Evolutionary conservation across 2,888 invertebrate genomes (phyloP), one percentile per base, ranked within the genome.

Genomic region (Ormyrus nitidulus): DNA sequence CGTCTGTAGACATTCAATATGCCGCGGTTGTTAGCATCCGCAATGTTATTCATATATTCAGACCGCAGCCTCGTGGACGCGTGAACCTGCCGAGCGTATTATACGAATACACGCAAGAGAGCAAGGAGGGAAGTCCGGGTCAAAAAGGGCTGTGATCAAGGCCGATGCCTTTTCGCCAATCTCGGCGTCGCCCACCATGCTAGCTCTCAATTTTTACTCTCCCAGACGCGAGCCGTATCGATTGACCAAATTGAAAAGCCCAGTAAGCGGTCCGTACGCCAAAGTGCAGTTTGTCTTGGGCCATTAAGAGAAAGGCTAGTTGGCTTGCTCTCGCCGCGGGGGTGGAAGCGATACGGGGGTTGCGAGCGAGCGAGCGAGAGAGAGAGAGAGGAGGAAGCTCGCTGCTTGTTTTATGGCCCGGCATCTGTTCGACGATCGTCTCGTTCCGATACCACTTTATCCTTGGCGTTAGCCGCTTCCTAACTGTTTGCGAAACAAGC

Each of bases 371-470:
- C 3, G 34, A 34, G 34, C 9, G 48, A n/a, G 48, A 13, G 48
- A 11, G n/a, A 34, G 64, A 84, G 82, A 83, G 86, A 85, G 88
- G 85, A 86, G 88, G 87, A 88, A 89, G 89, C 68, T 61, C 44
- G 62, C 70, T 86, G 88, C 87, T 89, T 90, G 90, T 90, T 90
- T 90, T 90, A 90, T 90, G 88, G 88, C 87, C 86, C 88, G 87
- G 90, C 90, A 89, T 90, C 90, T 90, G 90, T 90, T 90, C 90
- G 90, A 89, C 90, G 90, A 90, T 90, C 90, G 90, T 89, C 90
- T 90, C 90, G 90, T 90, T 90, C 90, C 90, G 90, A 90, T 90
- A 90, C 90, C 89, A 90, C 90, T 90, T 90, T 90, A 90, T 90
- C 89, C 89, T 90, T 86, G 85, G 88, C 89, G 89, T 89, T 90